Percentiles rank a stretch among this genome's conserved stretches.
phyloP scores from a whole-genome alignment of 2,797 vertebrate genomes.

The Momotus momota region DNA sequence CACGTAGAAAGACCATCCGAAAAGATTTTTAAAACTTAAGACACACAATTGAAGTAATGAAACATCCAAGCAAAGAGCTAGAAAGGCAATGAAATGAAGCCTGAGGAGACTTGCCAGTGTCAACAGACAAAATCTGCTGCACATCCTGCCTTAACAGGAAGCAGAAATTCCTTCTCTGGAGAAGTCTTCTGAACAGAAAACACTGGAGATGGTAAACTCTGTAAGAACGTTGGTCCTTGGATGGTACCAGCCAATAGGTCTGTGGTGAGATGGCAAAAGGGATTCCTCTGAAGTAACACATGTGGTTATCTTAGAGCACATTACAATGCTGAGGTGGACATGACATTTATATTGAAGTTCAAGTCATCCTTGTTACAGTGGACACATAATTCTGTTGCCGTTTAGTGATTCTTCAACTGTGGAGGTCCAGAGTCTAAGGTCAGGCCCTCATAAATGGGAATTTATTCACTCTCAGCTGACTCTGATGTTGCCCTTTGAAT shows the following conservation, averaged over 20 bases:
- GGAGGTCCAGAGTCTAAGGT: slow-evolving; percentile 67
- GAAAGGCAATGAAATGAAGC: not conserved
- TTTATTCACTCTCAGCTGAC: slow-evolving; percentile 51
- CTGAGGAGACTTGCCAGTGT: not conserved
- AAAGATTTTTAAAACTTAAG: not conserved
- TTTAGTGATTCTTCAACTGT: not conserved
- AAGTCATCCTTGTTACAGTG: not conserved
- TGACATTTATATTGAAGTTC: not conserved
- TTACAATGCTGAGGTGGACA: not conserved
- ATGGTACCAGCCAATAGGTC: not conserved
- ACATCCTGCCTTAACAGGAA: not conserved
- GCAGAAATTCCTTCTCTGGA: not conserved
- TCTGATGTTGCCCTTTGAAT: slow-evolving; percentile 65
- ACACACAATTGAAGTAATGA: not conserved
- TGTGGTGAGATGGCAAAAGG: not conserved
- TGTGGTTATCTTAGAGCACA: not conserved
- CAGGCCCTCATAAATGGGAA: slow-evolving; percentile 30
- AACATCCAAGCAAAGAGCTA: not conserved
- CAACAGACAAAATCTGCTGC: not conserved
- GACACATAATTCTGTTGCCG: not conserved
- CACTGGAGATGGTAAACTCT: not conserved
- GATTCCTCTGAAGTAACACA: not conserved
- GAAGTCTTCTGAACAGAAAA: not conserved
- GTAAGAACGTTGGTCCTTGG: not conserved
- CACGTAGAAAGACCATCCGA: not conserved